Evolutionary conservation across 2,888 invertebrate genomes (phyloP), one percentile per base, ranked within the genome.

Genomic region (Strigamia crassipes): DNA sequence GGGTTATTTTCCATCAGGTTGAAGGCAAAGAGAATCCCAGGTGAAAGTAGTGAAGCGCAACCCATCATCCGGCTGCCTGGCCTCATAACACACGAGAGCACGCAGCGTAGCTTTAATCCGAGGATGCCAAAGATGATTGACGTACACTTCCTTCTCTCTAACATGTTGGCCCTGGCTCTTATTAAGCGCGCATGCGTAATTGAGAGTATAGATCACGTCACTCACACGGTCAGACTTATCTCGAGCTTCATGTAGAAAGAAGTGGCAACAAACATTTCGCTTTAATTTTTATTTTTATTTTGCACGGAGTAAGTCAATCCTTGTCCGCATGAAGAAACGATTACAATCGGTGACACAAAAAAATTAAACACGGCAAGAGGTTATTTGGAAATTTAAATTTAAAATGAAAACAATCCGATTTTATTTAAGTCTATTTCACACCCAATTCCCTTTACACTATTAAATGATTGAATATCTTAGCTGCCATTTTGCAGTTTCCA

Each of bases 61-160:
- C 61, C 61, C 61, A 61, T 61, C 61, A 61, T 61, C 61, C 61
- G 61, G 61, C 61, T 61, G 61, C 61, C 61, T 61, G 61, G 61
- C 61, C 61, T 61, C 61, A 61, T 61, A 61, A 61, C 61, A 61
- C 61, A 61, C 61, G 61, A 61, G 61, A 61, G 61, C 61, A 61
- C 61, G 61, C 61, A 61, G 61, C 61, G 61, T 23, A 61, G 61
- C 61, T 61, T 61, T 61, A 61, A 61, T 61, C 61, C 61, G 61
- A 61, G 61, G 61, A 61, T 61, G 61, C 61, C 61, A 61, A 61
- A 61, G 61, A 61, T 61, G 61, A 61, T 61, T 61, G 61, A 61
- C 61, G 61, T 61, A 61, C 61, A 61, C 61, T 61, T 61, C 61
- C 61, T 61, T 61, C 61, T 61, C 61, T 10, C 61, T 23, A 61